These are phyloP conservation scores for Poliocrania exsul DNA, from an alignment of 2,797 vertebrate species.

Conservation along the genomic window DNA sequence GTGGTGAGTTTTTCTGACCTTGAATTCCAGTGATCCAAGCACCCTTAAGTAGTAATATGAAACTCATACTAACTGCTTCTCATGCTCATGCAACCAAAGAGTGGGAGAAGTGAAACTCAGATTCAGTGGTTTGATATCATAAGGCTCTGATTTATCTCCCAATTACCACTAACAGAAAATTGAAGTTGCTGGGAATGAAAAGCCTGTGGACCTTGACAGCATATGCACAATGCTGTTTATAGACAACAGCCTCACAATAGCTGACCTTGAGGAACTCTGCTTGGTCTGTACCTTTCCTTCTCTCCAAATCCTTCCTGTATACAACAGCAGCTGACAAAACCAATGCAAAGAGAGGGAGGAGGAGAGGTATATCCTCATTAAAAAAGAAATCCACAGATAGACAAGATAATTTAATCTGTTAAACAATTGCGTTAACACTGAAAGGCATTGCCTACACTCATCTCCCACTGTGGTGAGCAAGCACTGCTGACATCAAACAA, in stretches of 20 bases:
- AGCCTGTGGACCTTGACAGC: constrained; percentile 8
- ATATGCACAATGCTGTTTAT: constrained; percentile 5
- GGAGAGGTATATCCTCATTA: background rate
- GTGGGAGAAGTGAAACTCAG: background rate
- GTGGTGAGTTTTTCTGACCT: background rate
- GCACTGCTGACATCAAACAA: background rate
- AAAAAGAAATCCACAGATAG: background rate
- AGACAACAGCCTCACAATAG: background rate
- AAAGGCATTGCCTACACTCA: background rate
- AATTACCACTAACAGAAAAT: background rate
- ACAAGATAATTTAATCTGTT: background rate
- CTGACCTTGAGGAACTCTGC: constrained; percentile 28
- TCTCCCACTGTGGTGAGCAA: background rate
- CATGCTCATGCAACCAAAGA: background rate
- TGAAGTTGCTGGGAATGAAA: constrained; percentile 16
- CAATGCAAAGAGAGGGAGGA: background rate
- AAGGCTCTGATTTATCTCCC: background rate
- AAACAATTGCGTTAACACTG: background rate
- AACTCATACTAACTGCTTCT: background rate
- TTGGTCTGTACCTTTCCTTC: background rate
- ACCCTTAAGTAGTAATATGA: background rate
- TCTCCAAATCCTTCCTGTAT: constrained; percentile 2
- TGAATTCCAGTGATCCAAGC: background rate
- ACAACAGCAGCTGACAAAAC: constrained; percentile 15
- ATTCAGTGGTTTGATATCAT: background rate